Base-by-base conservation (phyloP, 1,140 invertebrate genomes). In the Drosophila ironensis region DNA sequence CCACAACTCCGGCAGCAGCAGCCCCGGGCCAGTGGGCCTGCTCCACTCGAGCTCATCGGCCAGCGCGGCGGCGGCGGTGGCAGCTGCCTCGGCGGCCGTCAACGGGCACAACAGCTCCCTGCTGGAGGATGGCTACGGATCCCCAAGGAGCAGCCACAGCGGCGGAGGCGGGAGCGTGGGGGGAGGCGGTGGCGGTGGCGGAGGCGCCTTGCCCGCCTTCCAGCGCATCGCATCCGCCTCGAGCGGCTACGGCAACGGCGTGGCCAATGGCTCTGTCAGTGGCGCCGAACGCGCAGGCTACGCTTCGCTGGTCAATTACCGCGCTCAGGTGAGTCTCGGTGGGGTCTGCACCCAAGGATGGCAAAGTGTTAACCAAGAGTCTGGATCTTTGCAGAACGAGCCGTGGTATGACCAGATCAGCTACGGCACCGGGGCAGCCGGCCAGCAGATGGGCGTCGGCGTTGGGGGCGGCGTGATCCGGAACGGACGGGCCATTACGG, bases 291-390 rank as follows among this genome's bases (percentile, higher is more conserved):
- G 78, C 11, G 33, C 70, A 56, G 70, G 72, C 30, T 89, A 89
- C 51, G 81, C 86, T 73, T 77, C 87, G 44, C 48, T 89, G 60
- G 30, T 40, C 57, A 89, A 88, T 87, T 89, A 88, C 51, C 72
- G 88, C 53, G 44, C 54, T 67, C 88, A 86, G 54, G 88, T 89
- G 69, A 88, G 86, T 74, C 24, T 27, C n/a, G 7, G 11, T 25
- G 14, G 22, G 12, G 1, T n/a, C 0, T 5, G 16, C 12, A 2
- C 9, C 3, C 2, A 41, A 51, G 51, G 38, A 53, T 30, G 14
- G 8, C 12, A 24, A 17, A n/a, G n/a, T n/a, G n/a, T n/a, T 42
- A 14, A 28, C 53, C 14, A 30, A 45, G 11, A 42, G 28, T 41
- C 22, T 24, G n/a, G 20, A 24, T 40, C 9, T 14, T 41, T 71